Conservation (phyloP, 2,797 vertebrate species). For the Pangasius krempfi region DNA sequence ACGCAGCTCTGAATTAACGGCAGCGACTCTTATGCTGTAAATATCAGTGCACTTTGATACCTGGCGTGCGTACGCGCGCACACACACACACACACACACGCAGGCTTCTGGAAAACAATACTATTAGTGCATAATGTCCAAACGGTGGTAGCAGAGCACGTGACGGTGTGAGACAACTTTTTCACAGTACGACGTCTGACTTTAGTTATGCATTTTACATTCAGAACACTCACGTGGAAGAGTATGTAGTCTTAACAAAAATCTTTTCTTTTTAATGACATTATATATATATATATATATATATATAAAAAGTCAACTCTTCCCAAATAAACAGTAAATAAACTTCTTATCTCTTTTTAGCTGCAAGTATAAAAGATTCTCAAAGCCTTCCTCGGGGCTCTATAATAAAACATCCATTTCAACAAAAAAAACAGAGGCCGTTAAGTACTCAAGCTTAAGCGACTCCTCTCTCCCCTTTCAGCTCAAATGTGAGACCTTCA, state of each 20-base stretch:
- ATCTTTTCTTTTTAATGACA: neutral
- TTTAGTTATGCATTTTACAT: constrained; percentile 50
- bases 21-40: constrained; percentile 17
- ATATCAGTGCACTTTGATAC: constrained; percentile 54
- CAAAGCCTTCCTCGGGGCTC: neutral
- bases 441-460: constrained; percentile 30
- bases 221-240: constrained; percentile 40
- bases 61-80: neutral
- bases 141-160: neutral
- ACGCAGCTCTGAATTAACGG: constrained; percentile 21
- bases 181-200: constrained; percentile 50
- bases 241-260: constrained; percentile 1
- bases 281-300: neutral
- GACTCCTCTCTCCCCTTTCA: neutral
- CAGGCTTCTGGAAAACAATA: constrained; percentile 34
- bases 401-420: constrained; percentile 31
- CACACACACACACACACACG: neutral
- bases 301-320: neutral
- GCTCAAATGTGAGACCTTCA: constrained; percentile 2
- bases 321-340: constrained; percentile 28
- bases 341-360: constrained; percentile 2
- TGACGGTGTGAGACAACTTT: constrained; percentile 14
- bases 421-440: neutral
- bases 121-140: constrained; percentile 41
- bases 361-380: constrained; percentile 39